phyloP scores from a whole-genome alignment of 2,113 vertebrate species.

The Ptyas mucosa region DNA sequence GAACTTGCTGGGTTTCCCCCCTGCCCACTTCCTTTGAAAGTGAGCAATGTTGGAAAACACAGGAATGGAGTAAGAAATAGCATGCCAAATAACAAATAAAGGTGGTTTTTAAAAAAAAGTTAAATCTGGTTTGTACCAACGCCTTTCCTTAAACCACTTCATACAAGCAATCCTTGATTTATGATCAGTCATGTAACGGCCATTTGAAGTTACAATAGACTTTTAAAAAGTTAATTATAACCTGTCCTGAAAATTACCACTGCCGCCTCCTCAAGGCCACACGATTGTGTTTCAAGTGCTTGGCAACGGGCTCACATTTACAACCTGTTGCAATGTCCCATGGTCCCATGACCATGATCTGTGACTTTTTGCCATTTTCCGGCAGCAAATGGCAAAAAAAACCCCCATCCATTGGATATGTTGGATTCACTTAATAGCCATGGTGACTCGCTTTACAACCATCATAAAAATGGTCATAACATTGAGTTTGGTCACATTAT shows the following conservation, averaged over 20 bases:
- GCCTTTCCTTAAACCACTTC: too few relatives aligned
- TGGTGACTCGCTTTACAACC: not conserved
- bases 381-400: not conserved
- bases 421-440: not conserved
- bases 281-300: not conserved
- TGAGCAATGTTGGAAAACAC: too few relatives aligned
- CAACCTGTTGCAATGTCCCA: not conserved
- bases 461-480: not conserved
- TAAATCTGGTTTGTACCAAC: too few relatives aligned
- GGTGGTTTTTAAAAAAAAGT: too few relatives aligned
- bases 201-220: not conserved
- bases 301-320: not conserved
- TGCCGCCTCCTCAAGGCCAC: not conserved
- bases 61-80: not conserved
- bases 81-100: not conserved
- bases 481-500: not conserved
- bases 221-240: not conserved
- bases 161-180: too few relatives aligned
- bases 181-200: too few relatives aligned
- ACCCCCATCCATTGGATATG: not conserved
- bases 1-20: too few relatives aligned
- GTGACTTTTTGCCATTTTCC: not conserved
- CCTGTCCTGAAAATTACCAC: not conserved
- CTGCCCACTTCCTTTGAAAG: too few relatives aligned
- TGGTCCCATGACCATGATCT: not conserved